A percentile compares a stretch with the other conserved stretches of the same genome.
Conservation (phyloP, 30 jellyfish, hydroid and myxozoan species). For the Aurelia sp. region DNA sequence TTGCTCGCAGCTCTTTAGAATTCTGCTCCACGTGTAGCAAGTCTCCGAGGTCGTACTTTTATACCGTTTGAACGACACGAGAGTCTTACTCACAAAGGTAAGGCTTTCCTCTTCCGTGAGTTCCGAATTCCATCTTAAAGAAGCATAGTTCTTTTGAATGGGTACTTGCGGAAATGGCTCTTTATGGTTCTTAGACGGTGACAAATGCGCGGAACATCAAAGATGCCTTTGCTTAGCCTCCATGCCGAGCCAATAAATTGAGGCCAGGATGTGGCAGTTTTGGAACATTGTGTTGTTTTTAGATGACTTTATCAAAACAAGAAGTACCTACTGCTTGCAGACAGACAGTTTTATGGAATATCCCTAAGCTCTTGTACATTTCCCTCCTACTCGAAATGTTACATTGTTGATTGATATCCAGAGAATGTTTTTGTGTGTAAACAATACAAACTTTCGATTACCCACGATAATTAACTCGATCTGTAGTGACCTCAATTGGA, state of each 20-base stretch:
- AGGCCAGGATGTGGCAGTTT: conserved; percentile 79
- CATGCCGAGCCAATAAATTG: conserved; percentile 69
- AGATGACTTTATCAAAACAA: conserved; percentile 23
- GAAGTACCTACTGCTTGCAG: conserved; percentile 59
- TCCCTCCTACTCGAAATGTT: conserved; percentile 43
- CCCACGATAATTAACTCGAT: not conserved
- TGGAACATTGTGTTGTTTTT: conserved; percentile 23
- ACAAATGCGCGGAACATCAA: conserved; percentile 57
- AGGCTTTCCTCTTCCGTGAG: conserved; percentile 72
- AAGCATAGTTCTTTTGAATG: conserved; percentile 36
- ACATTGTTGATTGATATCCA: conserved; percentile 29
- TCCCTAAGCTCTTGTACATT: conserved; percentile 8
- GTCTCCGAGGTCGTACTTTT: conserved; percentile 30
- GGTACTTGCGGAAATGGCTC: conserved; percentile 67
- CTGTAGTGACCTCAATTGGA: no score
- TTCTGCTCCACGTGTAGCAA: not conserved
- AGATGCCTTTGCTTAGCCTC: conserved; percentile 61
- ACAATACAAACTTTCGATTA: not conserved
- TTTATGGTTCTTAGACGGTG: conserved; percentile 45
- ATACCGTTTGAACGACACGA: conserved; percentile 39
- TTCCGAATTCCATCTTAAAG: conserved; percentile 36
- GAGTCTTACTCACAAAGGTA: conserved; percentile 48
- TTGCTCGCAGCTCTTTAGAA: no score
- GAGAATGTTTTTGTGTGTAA: conserved; percentile 37
- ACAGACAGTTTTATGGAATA: conserved; percentile 53